Percentiles rank a stretch among this genome's conserved stretches.
These are phyloP conservation scores for Myocastor coypus DNA, from an alignment of 2,113 vertebrate genomes.

Conservation along the genomic window DNA sequence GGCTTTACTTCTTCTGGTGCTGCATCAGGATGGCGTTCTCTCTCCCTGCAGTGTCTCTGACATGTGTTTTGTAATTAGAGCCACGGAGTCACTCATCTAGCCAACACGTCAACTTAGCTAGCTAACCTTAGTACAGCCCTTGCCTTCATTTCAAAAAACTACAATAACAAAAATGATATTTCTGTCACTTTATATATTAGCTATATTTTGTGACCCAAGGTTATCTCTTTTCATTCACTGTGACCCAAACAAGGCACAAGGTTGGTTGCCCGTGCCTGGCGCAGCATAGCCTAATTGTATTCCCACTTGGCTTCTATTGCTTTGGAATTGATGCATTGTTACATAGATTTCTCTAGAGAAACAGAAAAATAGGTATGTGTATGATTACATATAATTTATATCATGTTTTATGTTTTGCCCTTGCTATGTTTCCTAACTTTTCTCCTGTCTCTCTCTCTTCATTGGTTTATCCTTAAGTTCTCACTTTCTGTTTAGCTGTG, in stretches of 20 bases:
- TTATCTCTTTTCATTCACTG: background rate
- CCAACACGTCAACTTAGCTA: background rate
- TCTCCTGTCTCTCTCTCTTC: no score
- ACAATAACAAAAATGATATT: background rate
- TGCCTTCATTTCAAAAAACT: background rate
- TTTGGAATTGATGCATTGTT: background rate
- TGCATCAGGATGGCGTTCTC: background rate
- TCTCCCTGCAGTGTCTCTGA: background rate
- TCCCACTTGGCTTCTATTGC: background rate
- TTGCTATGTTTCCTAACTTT: no score
- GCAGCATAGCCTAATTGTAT: background rate
- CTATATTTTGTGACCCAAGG: background rate
- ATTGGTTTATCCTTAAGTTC: no score
- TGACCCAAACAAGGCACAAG: background rate
- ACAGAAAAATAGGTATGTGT: background rate
- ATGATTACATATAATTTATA: background rate
- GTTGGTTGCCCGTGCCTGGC: background rate
- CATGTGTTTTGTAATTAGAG: background rate
- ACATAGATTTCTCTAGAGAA: background rate
- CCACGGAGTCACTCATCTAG: background rate
- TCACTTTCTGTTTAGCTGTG: no score
- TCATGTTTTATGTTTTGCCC: no score
- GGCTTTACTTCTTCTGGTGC: background rate
- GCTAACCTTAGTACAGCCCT: background rate
- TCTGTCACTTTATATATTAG: background rate